Evolutionary conservation across 2,888 invertebrate species (phyloP), one percentile per base, ranked within the genome.

Genomic region (Netelia melanura): DNA sequence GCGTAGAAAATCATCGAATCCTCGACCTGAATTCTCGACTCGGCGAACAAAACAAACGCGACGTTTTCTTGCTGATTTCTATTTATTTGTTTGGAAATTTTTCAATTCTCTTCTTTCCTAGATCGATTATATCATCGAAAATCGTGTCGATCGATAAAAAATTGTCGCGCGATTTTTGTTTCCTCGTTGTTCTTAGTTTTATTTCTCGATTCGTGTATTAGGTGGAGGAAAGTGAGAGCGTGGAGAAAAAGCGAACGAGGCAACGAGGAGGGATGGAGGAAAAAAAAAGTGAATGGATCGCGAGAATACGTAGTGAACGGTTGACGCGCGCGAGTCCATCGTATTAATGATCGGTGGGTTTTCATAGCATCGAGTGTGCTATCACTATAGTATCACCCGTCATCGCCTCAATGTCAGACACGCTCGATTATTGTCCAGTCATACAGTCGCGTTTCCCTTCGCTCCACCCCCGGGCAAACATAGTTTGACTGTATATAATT

Each of bases 241-340:
- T n/a, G 64, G 3, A 43, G 6, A 62, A 71, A 71, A 72, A 68
- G 58, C 58, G 11, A 17, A 43, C 65, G 74, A 48, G 48, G 48
- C n/a, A 30, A 21, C 17, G 14, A 23, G 21, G 58, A 54, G 48
- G 17, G 9, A 52, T 23, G 23, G 17, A 23, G 52, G 21, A 43
- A 67, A 72, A 84, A 84, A 84, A 62, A 75, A 64, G 77, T 78
- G 71, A 82, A 82, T 82, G 82, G 74, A 79, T 76, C 67, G 76
- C 71, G 76, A 71, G 72, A 77, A 48, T 58, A 61, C 25, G 14
- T 58, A 68, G 68, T 76, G 67, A 83, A 80, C 70, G 62, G 65
- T 83, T 67, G 61, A 70, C 54, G 77, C 77, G 77, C 74, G 77
- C 71, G 82, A 82, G 85, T 79, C 71, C 58, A 71, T 71, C 75